A percentile compares a stretch with the other conserved stretches of the same genome.
These are phyloP conservation scores for Dicaeum eximium DNA, from an alignment of 2,113 vertebrate genomes.

Conservation along the genomic window DNA sequence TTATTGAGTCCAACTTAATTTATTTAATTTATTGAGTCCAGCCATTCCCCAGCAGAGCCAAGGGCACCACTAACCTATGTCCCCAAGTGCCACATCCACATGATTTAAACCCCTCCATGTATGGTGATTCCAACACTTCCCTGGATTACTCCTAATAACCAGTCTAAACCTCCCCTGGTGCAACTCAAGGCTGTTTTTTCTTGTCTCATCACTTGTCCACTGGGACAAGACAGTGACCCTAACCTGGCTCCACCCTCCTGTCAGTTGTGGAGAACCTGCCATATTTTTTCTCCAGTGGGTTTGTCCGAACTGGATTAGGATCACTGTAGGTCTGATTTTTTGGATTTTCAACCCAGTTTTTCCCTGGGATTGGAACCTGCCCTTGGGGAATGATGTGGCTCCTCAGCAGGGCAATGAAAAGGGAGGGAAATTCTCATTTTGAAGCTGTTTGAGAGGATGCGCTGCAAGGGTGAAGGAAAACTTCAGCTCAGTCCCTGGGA, in stretches of 20 bases:
- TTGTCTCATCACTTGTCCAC: neutral
- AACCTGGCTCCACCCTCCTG: neutral
- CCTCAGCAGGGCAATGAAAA: neutral
- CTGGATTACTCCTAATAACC: neutral
- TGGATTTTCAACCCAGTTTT: neutral
- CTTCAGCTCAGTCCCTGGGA: slow-evolving; percentile 11
- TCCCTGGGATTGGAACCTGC: neutral
- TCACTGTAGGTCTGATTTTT: neutral
- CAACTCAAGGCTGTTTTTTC: neutral
- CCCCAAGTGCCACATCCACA: neutral
- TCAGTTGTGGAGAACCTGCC: neutral
- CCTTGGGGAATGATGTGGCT: neutral
- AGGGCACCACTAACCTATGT: neutral
- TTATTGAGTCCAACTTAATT: too few species aligned
- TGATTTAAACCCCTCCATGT: neutral
- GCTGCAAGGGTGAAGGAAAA: neutral
- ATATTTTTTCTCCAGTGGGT: neutral
- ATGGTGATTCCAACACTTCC: neutral
- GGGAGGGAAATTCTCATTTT: neutral
- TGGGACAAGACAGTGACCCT: accelerated
- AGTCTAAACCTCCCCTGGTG: neutral
- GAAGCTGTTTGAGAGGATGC: neutral
- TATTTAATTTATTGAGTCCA: neutral
- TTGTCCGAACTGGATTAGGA: neutral
- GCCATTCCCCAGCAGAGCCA: neutral